Percentiles rank a stretch among this genome's conserved stretches.
Evolutionary conservation across 2,113 vertebrate species (phyloP).

Genomic region (Rhinolophus sinicus): DNA sequence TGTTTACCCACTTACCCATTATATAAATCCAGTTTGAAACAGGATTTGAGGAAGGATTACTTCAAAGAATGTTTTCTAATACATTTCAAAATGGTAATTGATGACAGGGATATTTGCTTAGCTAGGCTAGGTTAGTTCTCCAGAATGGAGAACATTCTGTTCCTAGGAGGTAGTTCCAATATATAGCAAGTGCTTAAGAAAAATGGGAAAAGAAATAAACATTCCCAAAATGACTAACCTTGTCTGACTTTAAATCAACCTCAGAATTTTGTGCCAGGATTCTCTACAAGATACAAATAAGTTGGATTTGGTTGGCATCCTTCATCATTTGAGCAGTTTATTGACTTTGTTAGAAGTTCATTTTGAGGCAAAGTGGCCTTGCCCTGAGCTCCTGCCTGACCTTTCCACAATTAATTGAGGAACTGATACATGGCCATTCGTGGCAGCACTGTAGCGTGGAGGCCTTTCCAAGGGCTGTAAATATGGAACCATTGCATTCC

Average conservation of each 20-base stretch:
- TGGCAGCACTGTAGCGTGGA: neutral
- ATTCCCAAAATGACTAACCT: slow-evolving; percentile 43
- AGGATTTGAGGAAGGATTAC: slow-evolving; percentile 58
- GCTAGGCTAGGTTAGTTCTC: neutral
- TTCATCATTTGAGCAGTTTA: slow-evolving; percentile 40
- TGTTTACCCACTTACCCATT: neutral
- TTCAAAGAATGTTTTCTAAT: slow-evolving; percentile 58
- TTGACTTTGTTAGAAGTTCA: slow-evolving; percentile 19
- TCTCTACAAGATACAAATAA: neutral
- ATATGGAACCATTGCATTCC: neutral
- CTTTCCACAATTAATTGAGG: neutral
- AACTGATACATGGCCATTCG: neutral
- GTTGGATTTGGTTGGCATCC: neutral
- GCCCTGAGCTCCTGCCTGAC: neutral
- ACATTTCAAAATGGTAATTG: slow-evolving; percentile 46
- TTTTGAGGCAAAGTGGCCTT: neutral
- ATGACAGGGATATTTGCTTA: slow-evolving; percentile 48
- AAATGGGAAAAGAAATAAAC: slow-evolving; percentile 30
- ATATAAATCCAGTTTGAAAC: slow-evolving; percentile 55
- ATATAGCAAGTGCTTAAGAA: slow-evolving; percentile 57
- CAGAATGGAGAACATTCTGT: slow-evolving; percentile 17
- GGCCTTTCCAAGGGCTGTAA: neutral
- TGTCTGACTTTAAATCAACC: neutral
- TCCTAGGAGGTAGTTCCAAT: slow-evolving; percentile 17
- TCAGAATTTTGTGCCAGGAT: slow-evolving; percentile 26